Percentiles rank a stretch among this genome's conserved stretches.
phyloP scores from a whole-genome alignment of 1,140 invertebrate genomes.

The Atta texana region DNA sequence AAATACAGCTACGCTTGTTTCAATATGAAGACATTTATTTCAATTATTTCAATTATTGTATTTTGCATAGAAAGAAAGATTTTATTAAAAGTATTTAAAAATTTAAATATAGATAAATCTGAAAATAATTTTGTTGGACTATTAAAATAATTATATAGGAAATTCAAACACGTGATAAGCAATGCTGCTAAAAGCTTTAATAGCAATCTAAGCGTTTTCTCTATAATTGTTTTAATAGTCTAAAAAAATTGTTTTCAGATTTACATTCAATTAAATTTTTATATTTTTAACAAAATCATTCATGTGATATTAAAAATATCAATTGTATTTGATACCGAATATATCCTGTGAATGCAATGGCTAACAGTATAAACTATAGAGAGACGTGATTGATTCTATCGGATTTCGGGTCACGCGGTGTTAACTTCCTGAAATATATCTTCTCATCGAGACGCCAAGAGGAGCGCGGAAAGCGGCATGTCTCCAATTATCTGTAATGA shows the following conservation, averaged over 20 bases:
- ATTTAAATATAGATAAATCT: too few relatives aligned
- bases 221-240: too few relatives aligned
- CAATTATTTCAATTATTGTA: neutral
- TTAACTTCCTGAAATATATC: slow-evolving; percentile 43
- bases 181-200: too few relatives aligned
- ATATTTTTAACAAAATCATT: too few relatives aligned
- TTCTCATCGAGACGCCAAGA: slow-evolving; percentile 18
- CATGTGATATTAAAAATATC: neutral
- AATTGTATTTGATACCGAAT: neutral
- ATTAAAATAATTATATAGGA: too few relatives aligned
- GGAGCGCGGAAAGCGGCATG: slow-evolving; percentile 31
- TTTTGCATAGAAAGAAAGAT: neutral
- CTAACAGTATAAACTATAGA: neutral
- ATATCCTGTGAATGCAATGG: neutral
- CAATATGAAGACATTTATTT: neutral
- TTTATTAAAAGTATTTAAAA: too few relatives aligned
- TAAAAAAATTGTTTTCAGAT: too few relatives aligned
- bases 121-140: too few relatives aligned
- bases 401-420: neutral
- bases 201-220: too few relatives aligned
- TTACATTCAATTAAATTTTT: too few relatives aligned
- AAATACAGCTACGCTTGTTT: neutral
- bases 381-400: neutral
- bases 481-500: slow-evolving; percentile 80
- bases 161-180: too few relatives aligned